Evolutionary conservation across 2,888 invertebrate genomes (phyloP).

Genomic region (Rhamphomyia laevipes): DNA sequence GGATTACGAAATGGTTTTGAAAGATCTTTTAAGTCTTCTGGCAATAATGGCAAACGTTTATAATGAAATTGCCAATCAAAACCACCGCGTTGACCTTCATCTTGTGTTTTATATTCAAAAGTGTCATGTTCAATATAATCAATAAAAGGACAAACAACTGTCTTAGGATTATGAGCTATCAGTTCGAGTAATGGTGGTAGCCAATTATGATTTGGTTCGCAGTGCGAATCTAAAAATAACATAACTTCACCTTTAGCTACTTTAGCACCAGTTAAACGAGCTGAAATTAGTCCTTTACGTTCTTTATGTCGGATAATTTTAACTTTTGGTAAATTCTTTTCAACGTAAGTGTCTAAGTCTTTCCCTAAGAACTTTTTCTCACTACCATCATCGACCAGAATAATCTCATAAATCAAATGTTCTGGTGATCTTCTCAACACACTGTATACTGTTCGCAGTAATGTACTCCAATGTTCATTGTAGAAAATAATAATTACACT

Average conservation of each 20-base stretch:
- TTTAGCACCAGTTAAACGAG: conserved; percentile 74
- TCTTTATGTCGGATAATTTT: conserved; percentile 59
- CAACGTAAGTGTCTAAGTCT: conserved; percentile 68
- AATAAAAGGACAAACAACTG: conserved; percentile 91
- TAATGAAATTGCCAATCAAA: conserved; percentile 98
- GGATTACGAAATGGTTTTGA: conserved; percentile 56
- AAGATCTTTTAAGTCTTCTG: conserved; percentile 28
- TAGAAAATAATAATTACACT: no score
- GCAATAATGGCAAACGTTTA: conserved; percentile 67
- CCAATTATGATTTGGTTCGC: conserved; percentile 88
- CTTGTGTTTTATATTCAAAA: conserved; percentile 87
- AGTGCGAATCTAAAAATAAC: conserved; percentile 84
- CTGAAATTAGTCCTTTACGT: conserved; percentile 77
- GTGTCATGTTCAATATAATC: conserved; percentile 89
- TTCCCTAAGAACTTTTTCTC: conserved; percentile 63
- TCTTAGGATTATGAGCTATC: conserved; percentile 70
- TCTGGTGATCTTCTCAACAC: no score
- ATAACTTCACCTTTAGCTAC: conserved; percentile 67
- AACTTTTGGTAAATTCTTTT: conserved; percentile 59
- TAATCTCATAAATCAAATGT: conserved; percentile 73
- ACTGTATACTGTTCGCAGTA: no score
- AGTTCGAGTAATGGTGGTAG: conserved; percentile 84
- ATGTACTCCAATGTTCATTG: no score
- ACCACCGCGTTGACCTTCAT: conserved; percentile 85
- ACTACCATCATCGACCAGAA: conserved; percentile 82